A percentile compares a stretch with the other conserved stretches of the same genome.
Conservation (phyloP, 2,888 invertebrate species). For the Strigamia transsilvanica region DNA sequence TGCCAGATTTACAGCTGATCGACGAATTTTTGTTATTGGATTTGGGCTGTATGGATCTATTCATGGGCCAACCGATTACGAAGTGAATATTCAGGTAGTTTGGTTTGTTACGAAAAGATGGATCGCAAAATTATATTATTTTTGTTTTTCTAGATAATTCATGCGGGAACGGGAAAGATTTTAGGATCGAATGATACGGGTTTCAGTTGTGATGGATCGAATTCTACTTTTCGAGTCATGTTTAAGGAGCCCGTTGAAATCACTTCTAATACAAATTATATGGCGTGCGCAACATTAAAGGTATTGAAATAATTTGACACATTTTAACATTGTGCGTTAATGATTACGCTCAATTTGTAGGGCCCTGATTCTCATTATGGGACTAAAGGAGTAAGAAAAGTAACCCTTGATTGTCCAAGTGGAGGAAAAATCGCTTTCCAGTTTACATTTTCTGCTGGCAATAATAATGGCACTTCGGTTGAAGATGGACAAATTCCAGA, state of each 20-base stretch:
- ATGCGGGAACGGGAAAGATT: constrained; percentile 77
- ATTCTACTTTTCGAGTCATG: constrained; percentile 79
- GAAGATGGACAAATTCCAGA: constrained; percentile 89
- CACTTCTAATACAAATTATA: constrained; percentile 78
- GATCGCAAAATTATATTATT: not conserved
- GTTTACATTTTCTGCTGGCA: constrained; percentile 84
- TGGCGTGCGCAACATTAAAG: constrained; percentile 80
- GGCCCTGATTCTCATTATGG: constrained; percentile 89
- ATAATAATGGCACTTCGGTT: constrained; percentile 85
- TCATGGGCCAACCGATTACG: constrained; percentile 78
- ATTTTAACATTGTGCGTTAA: too few relatives aligned
- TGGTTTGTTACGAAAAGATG: not conserved
- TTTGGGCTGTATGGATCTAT: constrained; percentile 86
- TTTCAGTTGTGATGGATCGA: constrained; percentile 81
- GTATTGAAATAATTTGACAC: constrained; percentile 63
- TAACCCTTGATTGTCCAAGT: constrained; percentile 77
- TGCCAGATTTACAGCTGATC: constrained; percentile 78
- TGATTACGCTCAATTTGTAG: constrained; percentile 65
- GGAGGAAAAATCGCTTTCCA: constrained; percentile 82
- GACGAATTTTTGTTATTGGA: constrained; percentile 81
- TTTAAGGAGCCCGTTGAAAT: constrained; percentile 87
- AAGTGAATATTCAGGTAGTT: constrained; percentile 73
- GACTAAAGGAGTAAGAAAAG: constrained; percentile 78
- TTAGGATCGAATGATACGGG: constrained; percentile 78
- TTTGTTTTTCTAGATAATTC: constrained; percentile 69